Base-by-base conservation (phyloP, 2,888 invertebrate genomes). In the Actias luna region DNA sequence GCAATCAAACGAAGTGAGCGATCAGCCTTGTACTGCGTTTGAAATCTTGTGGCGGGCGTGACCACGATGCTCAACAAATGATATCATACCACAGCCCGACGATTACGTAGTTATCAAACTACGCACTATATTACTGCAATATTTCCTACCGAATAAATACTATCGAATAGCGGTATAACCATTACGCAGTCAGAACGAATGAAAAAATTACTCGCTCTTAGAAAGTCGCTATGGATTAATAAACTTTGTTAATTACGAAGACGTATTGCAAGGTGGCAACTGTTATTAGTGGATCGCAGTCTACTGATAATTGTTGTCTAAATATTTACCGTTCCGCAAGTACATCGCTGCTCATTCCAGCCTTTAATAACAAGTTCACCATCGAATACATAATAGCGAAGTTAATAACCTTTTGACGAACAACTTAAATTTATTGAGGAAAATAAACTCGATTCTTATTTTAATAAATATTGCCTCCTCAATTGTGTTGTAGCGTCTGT, bases 271-370 rank as follows among this genome's bases (percentile, higher is more conserved):
- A 77, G 70, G 70, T 74, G 76, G 74, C 72, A 73, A 76, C 79
- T 77, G 77, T 77, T 80, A 80, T 77, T 80, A 78, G 77, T 80
- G 78, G 77, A 84, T 86, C 80, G 83, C 83, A 77, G 79, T 83
- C 78, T 80, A 78, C 80, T 84, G 88, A 86, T 89, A 88, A 89
- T 89, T 88, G 85, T 87, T 87, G 83, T 87, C 85, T 85, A 89
- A 89, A 89, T 89, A 87, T 88, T 89, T 88, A 85, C 86, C 78
- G 84, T 83, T 87, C 70, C 66, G 70, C 69, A 74, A 81, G 82
- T 82, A 83, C 79, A 80, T 78, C 80, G 74, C 74, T 83, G 75
- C 74, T 80, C 75, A 83, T 79, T 79, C 74, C 75, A 74, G 72
- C 76, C 78, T 73, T 62, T 62, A 73, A 80, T 77, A 77, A 72